Conservation (phyloP, 2,797 vertebrate genomes). For the Catamblyrhynchus diadema region DNA sequence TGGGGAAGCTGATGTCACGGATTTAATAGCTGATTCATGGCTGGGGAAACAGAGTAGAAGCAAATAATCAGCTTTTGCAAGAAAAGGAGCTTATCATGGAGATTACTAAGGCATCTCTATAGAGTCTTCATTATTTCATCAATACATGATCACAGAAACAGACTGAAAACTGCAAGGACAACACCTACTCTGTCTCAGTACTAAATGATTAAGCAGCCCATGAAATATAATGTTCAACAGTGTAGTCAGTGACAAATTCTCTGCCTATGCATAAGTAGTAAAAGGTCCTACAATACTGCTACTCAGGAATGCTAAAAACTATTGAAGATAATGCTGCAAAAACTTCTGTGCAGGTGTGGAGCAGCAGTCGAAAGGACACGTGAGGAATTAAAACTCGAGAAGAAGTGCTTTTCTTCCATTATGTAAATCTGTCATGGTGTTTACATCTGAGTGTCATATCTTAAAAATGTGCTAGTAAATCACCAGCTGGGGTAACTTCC, state of each 20-base stretch:
- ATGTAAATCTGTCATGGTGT: background rate
- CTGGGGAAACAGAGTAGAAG: background rate
- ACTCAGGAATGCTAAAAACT: background rate
- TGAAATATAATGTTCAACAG: fast-evolving
- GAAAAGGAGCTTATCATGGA: background rate
- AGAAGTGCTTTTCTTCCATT: background rate
- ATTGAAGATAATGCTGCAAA: background rate
- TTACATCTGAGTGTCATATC: background rate
- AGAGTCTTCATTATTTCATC: background rate
- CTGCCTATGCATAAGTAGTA: background rate
- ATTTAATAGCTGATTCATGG: background rate
- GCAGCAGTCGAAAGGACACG: background rate
- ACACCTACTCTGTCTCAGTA: background rate
- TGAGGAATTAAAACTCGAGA: background rate
- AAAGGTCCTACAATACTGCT: background rate
- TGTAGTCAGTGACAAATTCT: background rate
- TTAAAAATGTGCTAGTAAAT: background rate
- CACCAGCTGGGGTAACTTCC: background rate
- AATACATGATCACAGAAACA: background rate
- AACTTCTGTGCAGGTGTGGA: background rate
- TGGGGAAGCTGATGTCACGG: background rate
- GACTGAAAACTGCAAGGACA: background rate
- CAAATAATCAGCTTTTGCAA: background rate
- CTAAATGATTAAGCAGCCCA: background rate
- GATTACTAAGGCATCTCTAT: background rate